Conservation (phyloP, 2,797 vertebrate genomes). For the Macropus fuliginosus region DNA sequence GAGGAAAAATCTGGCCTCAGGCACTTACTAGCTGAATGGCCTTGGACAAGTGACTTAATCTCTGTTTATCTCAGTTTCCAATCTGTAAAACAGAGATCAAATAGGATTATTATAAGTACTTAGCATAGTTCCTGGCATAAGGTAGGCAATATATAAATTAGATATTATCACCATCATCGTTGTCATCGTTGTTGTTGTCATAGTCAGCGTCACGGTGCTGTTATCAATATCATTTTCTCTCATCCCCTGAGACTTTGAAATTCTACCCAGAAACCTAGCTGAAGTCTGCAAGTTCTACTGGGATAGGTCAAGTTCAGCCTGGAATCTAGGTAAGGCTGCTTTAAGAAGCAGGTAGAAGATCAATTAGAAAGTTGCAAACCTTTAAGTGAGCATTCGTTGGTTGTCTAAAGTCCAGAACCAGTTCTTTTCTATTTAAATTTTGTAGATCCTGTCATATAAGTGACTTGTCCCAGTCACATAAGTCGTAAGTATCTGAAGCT, state of each 20-base stretch:
- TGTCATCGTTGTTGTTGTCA: no score
- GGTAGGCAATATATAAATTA: background rate
- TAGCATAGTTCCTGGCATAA: background rate
- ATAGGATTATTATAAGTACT: background rate
- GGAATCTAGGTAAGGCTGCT: background rate
- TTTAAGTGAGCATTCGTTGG: background rate
- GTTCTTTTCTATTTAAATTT: background rate
- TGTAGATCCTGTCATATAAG: background rate
- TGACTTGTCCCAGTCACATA: no score
- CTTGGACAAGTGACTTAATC: background rate
- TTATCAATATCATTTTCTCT: background rate
- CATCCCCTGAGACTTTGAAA: background rate
- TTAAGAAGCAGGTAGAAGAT: background rate
- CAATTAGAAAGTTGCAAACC: background rate
- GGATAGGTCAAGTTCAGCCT: background rate
- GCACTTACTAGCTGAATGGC: background rate
- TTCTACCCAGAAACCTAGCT: background rate
- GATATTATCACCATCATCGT: no score
- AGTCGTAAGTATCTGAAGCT: no score
- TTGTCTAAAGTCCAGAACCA: background rate
- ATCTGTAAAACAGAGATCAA: background rate
- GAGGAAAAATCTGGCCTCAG: background rate
- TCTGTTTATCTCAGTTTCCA: background rate
- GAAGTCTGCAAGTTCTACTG: background rate
- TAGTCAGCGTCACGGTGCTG: background rate